Evolutionary conservation across 2,113 vertebrate species (phyloP).

Genomic region (Rhinolophus ferrumequinum): DNA sequence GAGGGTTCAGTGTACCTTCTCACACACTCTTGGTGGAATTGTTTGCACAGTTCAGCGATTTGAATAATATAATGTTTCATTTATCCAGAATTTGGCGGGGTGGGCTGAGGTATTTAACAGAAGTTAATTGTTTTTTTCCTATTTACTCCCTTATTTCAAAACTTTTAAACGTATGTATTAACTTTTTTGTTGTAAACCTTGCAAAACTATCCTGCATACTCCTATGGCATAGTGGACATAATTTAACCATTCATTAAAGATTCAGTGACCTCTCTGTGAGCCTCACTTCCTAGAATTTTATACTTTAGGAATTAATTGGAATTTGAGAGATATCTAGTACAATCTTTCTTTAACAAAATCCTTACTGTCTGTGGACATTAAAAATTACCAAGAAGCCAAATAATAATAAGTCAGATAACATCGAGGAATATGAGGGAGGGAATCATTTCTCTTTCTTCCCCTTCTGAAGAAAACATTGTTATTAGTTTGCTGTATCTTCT

Average conservation of each 20-base stretch:
- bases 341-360: background rate
- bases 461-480: background rate
- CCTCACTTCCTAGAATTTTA: background rate
- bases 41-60: conserved; percentile 26
- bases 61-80: conserved; percentile 21
- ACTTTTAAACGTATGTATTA: background rate
- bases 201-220: background rate
- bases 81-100: background rate
- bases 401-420: background rate
- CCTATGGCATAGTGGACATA: background rate
- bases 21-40: background rate
- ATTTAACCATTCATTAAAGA: background rate
- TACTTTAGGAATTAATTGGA: background rate
- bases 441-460: background rate
- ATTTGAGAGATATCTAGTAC: background rate
- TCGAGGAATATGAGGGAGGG: background rate
- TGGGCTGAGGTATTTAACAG: background rate
- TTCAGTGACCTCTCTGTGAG: background rate
- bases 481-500: background rate
- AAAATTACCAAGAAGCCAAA: background rate
- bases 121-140: background rate
- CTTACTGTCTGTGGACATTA: background rate
- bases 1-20: background rate
- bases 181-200: conserved; percentile 46
- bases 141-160: background rate